Evolutionary conservation across 1,140 invertebrate genomes (phyloP), one percentile per base, ranked within the genome.

Genomic region (Antheraea pernyi): DNA sequence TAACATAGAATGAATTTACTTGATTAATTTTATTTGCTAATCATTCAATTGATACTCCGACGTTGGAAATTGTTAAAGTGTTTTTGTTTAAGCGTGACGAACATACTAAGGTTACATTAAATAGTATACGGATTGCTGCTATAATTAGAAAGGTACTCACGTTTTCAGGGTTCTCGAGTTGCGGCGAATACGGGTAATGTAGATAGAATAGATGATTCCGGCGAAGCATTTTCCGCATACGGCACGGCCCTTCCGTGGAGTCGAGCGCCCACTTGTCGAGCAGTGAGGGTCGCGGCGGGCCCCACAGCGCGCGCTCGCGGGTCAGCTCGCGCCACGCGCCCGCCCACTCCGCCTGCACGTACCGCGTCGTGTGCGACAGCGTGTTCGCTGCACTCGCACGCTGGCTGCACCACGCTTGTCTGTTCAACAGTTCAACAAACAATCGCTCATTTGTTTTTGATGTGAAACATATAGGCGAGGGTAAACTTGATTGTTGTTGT

Each of bases 211-310:
- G 86, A 65, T 97, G 96, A 92, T 99, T 99, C 75, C 96, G 95
- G 87, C 98, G 97, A 93, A 99, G 96, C 92, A 99, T 99, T 88
- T 99, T 99, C 59, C 99, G 93, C 98, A 99, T 99, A 71, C 99
- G 94, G 91, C 97, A 97, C 19, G 99, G 99, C 13, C 99, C 99
- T 93, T 99, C 99, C 5, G 98, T 99, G 93, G 97, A 98, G 88
- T 99, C 99, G 61, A 99, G 93, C 94, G 98, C 97, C 98, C 98
- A 99, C 91, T 99, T 99, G 82, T 99, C 97, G 8, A 99, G 94
- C 59, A 94, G 91, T 69, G 94, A 94, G 0, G 95, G 94, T 62
- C 94, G 93, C 11, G 96, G 94, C 8, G 98, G 97, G 7, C 99
- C 99, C 99, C 99, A 99, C 3, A 99, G 92, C 5, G 98, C 98